phyloP scores from a whole-genome alignment of 2,888 invertebrate species.

The Tridacna crocea region DNA sequence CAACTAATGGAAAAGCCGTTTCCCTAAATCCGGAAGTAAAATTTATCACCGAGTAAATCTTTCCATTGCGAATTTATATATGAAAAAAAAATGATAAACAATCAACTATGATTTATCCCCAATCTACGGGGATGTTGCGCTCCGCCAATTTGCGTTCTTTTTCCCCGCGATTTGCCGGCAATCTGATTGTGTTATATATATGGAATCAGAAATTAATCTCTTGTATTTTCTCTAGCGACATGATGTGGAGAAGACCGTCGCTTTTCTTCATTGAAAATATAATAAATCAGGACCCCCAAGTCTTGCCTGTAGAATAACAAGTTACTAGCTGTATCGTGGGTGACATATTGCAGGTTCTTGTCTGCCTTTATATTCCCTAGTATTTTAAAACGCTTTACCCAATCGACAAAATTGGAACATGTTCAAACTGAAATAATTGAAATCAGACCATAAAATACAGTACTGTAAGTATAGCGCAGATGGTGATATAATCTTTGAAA shows the following conservation, averaged over 20 bases:
- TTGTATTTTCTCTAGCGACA: neutral
- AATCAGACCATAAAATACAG: no score
- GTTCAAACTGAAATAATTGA: no score
- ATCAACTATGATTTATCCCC: no score
- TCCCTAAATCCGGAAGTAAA: no score
- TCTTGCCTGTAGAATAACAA: neutral
- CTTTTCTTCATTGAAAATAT: conserved; percentile 3
- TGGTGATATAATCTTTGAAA: no score
- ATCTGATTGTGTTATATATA: neutral
- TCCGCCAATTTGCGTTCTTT: neutral
- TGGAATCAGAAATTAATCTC: conserved; percentile 5
- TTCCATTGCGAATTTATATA: no score
- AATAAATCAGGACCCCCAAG: neutral
- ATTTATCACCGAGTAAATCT: no score
- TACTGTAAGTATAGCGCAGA: no score
- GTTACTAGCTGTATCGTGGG: neutral
- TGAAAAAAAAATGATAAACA: no score
- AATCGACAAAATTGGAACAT: no score
- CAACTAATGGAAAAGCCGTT: no score
- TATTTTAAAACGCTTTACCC: neutral
- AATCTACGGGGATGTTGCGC: neutral
- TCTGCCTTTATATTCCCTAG: neutral
- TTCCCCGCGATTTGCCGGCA: neutral
- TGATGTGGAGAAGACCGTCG: neutral
- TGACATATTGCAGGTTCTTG: neutral